These are phyloP conservation scores for Chrysolina haemoptera DNA, from an alignment of 2,888 invertebrate species.

Conservation along the genomic window DNA sequence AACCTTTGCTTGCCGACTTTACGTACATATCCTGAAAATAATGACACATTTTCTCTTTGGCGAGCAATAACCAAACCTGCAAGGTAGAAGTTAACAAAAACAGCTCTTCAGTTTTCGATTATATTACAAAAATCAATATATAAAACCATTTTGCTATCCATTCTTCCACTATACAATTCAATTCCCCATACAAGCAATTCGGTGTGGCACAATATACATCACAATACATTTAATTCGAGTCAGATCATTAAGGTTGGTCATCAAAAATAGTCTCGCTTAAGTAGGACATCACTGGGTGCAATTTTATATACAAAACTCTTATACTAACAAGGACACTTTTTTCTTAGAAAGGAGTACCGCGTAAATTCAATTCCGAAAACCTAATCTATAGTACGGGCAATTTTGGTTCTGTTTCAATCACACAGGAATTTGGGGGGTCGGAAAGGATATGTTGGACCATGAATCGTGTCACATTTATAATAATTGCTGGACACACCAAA, in stretches of 20 bases:
- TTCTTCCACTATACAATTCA: background rate
- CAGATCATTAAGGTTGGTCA: background rate
- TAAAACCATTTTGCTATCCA: conserved; percentile 13
- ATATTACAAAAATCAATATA: conserved; percentile 20
- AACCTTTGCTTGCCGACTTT: no score
- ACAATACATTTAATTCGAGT: conserved; percentile 6
- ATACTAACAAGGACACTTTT: background rate
- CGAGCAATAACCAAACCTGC: no score
- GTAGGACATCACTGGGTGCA: conserved; percentile 5
- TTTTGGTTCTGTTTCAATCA: background rate
- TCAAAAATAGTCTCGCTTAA: conserved; percentile 11
- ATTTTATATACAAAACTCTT: conserved; percentile 9
- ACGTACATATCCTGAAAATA: no score
- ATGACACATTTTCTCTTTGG: no score
- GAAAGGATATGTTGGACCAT: no score
- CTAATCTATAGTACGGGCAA: background rate
- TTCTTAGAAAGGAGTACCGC: background rate
- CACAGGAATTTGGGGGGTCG: background rate
- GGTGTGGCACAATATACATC: conserved; percentile 19
- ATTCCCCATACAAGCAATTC: background rate
- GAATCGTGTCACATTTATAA: no score
- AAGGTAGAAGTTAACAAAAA: background rate
- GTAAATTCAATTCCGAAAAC: background rate
- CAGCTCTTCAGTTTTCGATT: background rate
- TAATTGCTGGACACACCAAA: no score